Base-by-base conservation (phyloP, 2,113 vertebrate genomes). In the Leptobrachium ailaonicum region DNA sequence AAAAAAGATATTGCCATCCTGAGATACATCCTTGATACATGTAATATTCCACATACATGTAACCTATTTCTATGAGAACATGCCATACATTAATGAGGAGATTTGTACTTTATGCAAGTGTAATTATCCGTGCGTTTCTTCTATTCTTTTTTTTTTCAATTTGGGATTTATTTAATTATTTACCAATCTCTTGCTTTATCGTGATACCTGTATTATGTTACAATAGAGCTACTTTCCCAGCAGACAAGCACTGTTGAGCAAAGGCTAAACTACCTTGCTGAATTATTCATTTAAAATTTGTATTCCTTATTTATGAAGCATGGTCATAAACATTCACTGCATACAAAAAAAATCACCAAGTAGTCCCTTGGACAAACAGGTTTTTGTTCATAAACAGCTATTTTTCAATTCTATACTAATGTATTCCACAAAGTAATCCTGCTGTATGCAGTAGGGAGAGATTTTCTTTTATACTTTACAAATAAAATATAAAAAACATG, bases 231-330 rank as follows among this genome's bases (percentile, higher is more conserved):
- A 50, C 47, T 50, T 62, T 69, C 66, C 71, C 79, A 50, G 66
- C 14, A 74, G 66, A 81, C 53, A 64, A 62, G 64, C 64, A 75
- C 5, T 41, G 10, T 60, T 1, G 64, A 81, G n/a, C 66, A 72
- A 74, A 81, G 71, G 72, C 72, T 81, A 75, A 69, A 75, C 79
- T 69, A 68, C 32, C 11, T 62, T 75, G 43, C 69, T 81, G 79
- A 81, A 81, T 75, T 75, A 81, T 81, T 81, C 72, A 81, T 81
- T 63, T 60, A 68, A 73, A 73, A 58, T 75, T 7, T 50, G 8
- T 81, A 69, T 81, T 81, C 42, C 69, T 81, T 81, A 81, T 81
- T 81, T 81, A 74, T 81, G 79, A 81, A 81, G 53, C 64, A 75
- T 47, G 72, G 50, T 69, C 54, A 75, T 81, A 75, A 81, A 75